Conservation (phyloP, 2,797 vertebrate genomes). For the Philypnodon macrostomus region DNA sequence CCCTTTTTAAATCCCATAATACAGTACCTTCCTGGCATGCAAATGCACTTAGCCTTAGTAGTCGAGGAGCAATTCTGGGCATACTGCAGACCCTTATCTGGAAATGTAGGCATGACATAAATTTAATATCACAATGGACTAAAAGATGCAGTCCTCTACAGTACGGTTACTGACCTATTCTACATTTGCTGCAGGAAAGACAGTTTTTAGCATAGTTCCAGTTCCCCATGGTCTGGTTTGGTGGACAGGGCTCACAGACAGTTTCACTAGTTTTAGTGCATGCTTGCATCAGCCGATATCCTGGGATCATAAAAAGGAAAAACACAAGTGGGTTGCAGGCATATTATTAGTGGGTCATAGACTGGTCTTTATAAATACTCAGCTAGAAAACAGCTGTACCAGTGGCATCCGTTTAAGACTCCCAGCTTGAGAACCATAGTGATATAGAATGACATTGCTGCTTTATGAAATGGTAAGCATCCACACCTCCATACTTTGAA, state of each 20-base stretch:
- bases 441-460: background rate
- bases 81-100: conserved; percentile 51
- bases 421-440: background rate
- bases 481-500: conserved; percentile 30
- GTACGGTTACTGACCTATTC: conserved; percentile 37
- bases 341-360: no score
- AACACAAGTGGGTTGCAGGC: background rate
- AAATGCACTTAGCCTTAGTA: conserved; percentile 51
- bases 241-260: conserved; percentile 51
- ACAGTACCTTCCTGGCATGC: conserved; percentile 63
- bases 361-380: no score
- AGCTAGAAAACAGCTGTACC: no score
- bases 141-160: background rate
- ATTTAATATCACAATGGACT: background rate
- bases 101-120: conserved; percentile 1
- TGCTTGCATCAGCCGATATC: background rate
- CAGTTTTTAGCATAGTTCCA: conserved; percentile 60
- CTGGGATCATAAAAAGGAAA: conserved; percentile 39
- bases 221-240: conserved; percentile 12
- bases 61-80: conserved; percentile 42
- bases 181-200: conserved; percentile 54
- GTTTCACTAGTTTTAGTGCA: conserved; percentile 48
- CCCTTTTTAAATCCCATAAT: accelerated
- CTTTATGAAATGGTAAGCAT: background rate
- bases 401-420: background rate